phyloP scores from a whole-genome alignment of 2,888 invertebrate species.

The Scaptomyza caliginosa region DNA sequence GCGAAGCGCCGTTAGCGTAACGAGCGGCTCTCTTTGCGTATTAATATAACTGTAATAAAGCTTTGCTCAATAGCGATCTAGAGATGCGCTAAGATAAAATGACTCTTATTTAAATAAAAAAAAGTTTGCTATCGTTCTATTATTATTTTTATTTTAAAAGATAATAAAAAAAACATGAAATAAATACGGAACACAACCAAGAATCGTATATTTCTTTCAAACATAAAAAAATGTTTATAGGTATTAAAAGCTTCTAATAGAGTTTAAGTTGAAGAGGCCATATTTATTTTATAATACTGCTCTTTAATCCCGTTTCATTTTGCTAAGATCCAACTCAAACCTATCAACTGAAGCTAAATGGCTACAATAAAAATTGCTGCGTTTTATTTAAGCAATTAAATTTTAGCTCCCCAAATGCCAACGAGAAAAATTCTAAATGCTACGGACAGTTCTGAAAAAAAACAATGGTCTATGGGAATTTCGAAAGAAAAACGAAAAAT shows the following conservation, averaged over 20 bases:
- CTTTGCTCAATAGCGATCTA: not conserved
- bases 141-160: not conserved
- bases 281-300: not conserved
- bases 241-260: not conserved
- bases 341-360: conserved; percentile 43
- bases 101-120: not conserved
- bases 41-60: not conserved
- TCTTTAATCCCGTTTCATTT: conserved; percentile 4
- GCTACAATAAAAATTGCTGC: conserved; percentile 29
- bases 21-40: not conserved
- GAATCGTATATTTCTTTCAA: not conserved
- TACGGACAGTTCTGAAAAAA: conserved; percentile 22
- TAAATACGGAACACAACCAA: not conserved
- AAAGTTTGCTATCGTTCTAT: not conserved
- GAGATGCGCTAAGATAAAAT: not conserved
- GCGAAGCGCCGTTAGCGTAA: not conserved
- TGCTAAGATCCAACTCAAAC: not conserved
- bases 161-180: not conserved
- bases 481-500: not conserved
- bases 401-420: conserved; percentile 56
- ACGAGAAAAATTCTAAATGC: conserved; percentile 51
- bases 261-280: not conserved
- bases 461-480: conserved; percentile 44
- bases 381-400: conserved; percentile 67
- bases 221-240: not conserved